These are phyloP conservation scores for Vidua chalybeata DNA, from an alignment of 2,113 vertebrate species.

Conservation along the genomic window DNA sequence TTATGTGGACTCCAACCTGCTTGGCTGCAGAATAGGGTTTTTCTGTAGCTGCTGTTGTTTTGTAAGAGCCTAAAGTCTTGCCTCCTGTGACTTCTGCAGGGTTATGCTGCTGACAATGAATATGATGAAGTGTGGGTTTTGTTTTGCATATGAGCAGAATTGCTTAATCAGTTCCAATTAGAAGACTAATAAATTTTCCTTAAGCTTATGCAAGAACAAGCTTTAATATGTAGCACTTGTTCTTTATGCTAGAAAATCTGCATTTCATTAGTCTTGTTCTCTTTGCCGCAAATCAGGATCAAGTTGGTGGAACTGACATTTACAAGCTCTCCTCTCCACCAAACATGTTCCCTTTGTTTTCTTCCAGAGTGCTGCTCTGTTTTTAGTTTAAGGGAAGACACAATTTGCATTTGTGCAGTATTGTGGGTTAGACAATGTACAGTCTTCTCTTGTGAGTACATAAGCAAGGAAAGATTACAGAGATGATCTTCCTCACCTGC, in stretches of 20 bases:
- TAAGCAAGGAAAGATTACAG: neutral
- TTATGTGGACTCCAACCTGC: neutral
- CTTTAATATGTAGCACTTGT: neutral
- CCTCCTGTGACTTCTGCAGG: neutral
- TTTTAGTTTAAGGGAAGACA: neutral
- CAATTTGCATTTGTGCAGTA: neutral
- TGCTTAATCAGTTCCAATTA: slow-evolving; percentile 7
- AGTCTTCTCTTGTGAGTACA: neutral
- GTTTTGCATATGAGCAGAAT: neutral
- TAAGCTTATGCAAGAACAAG: neutral
- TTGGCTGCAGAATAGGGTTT: neutral
- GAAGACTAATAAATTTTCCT: neutral
- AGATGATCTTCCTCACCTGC: neutral
- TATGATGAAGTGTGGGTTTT: neutral
- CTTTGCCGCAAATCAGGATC: neutral
- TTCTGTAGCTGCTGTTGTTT: neutral
- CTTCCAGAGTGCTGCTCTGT: neutral
- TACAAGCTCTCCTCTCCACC: neutral
- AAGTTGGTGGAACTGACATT: neutral
- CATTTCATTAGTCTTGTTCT: neutral
- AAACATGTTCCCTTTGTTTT: neutral
- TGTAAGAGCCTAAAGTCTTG: neutral
- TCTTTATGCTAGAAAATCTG: neutral
- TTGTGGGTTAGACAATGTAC: neutral
- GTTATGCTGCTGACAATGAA: neutral